Base-by-base conservation (phyloP, 2,797 vertebrate species). In the Otus scops region DNA sequence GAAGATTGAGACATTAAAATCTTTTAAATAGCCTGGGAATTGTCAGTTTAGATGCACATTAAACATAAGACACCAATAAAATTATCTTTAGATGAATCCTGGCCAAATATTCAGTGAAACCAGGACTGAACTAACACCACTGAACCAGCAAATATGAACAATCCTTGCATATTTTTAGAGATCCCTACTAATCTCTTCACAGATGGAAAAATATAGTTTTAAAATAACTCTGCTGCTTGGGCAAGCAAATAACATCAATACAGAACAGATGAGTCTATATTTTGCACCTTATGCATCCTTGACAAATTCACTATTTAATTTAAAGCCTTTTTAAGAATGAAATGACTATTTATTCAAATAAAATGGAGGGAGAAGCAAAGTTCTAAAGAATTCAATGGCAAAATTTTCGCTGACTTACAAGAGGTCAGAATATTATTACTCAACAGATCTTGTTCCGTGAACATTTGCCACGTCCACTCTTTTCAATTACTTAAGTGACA, bases 211-310 rank as follows among this genome's bases (percentile, higher is more conserved):
- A 78, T 71, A 39, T 32, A 67, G 18, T 76, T 92, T 96, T 96
- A 95, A 94, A 96, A 96, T 96, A 97, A 70, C 81, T 94, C 36
- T 88, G 68, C 85, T 96, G 60, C 96, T 95, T 97, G 65, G 85
- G 68, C 38, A 95, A 88, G 83, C 8, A 95, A 91, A 82, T 65
- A 92, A 73, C 48, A 94, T 87, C 88, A 94, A 30, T 89, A 77
- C 17, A 89, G 83, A 90, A 82, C 56, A 92, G 67, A 96, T 63
- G 60, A 92, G 28, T 82, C 70, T 93, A 28, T 51, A 84, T 95
- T 95, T 94, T 89, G 54, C 48, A 93, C 93, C 89, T 91, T 74
- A 74, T 22, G 67, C 41, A 91, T 89, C 95, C 85, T 84, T 91
- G 24, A 64, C 74, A 93, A 92, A 85, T 77, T 60, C 43, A 61